These are phyloP conservation scores for Ashinkailepas kermadecensis DNA, from an alignment of 2,888 invertebrate species.

Conservation along the genomic window DNA sequence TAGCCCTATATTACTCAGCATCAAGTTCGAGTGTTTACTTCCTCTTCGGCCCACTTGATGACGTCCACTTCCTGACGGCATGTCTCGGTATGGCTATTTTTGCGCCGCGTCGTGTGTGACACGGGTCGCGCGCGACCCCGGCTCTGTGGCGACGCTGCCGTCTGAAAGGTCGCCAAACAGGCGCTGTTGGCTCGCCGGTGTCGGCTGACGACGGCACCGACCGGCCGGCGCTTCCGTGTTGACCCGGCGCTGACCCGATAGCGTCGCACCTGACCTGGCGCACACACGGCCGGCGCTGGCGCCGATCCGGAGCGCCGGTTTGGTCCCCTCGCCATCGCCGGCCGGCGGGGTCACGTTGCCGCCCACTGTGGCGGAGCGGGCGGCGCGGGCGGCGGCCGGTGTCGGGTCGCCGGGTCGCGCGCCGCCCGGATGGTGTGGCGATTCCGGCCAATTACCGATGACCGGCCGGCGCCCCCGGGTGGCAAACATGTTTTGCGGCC, in stretches of 20 bases:
- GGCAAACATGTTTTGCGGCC: constrained; percentile 14
- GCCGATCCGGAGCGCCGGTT: too few species aligned
- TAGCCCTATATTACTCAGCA: neutral
- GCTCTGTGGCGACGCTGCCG: neutral
- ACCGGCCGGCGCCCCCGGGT: neutral
- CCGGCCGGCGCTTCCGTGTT: neutral
- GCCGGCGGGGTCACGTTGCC: too few species aligned
- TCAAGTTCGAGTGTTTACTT: neutral
- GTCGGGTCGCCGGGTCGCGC: neutral
- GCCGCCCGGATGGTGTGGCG: neutral
- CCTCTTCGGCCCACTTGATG: neutral
- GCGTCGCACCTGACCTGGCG: neutral
- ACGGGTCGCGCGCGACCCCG: neutral
- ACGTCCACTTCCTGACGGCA: neutral
- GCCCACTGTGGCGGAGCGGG: neutral
- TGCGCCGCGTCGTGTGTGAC: neutral
- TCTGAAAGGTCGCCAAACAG: neutral
- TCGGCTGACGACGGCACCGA: neutral
- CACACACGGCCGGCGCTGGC: neutral
- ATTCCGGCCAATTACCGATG: constrained; percentile 5
- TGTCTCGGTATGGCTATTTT: neutral
- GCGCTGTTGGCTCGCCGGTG: neutral
- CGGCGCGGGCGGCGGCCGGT: neutral
- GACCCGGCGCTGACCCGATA: neutral
- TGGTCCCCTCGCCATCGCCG: too few species aligned